Evolutionary conservation across 2,797 vertebrate genomes (phyloP), one percentile per base, ranked within the genome.

Genomic region (Coranthus polyacanthus): DNA sequence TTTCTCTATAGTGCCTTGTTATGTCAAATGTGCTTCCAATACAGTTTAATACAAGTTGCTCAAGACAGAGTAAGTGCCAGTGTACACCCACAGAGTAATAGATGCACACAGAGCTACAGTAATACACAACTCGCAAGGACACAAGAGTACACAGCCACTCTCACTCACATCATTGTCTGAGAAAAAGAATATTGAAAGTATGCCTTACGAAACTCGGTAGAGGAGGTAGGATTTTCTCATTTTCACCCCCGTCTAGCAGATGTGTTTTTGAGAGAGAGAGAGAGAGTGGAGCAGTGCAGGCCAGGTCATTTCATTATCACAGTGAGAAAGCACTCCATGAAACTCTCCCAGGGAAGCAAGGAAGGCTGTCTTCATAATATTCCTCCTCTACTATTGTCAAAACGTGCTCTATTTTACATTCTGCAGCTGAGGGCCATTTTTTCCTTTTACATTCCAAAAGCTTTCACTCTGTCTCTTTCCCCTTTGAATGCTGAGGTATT

Each of bases 291-390:
- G 76, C 79, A 32, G 85, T 70, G 82, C 88, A 87, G 85, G 86
- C 83, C 85, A 85, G 90, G 91, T 90, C 91, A 90, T 92, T 91
- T 91, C 89, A 92, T 91, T 91, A 92, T 91, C 87, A 90, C 80
- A 90, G 87, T 83, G 87, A 90, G 90, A 92, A 88, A 89, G 89
- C 82, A 84, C 87, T 91, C 86, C 77, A 80, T 79, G 85, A 83
- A 90, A 87, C 78, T 88, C 89, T 90, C 89, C 70, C 72, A 80
- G 86, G 89, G 82, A 87, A 77, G 82, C 76, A 75, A 79, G 63
- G 68, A 82, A 78, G 76, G 73, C 84, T 84, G 77, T 78, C 76
- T 84, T 88, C 72, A 85, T 88, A 85, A 89, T 86, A 83, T 82
- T 70, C 68, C 79, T 76, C 65, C 55, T 50, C 61, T 71, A 36